Evolutionary conservation across 2,113 vertebrate species (phyloP).

Genomic region (Hippolais icterina): DNA sequence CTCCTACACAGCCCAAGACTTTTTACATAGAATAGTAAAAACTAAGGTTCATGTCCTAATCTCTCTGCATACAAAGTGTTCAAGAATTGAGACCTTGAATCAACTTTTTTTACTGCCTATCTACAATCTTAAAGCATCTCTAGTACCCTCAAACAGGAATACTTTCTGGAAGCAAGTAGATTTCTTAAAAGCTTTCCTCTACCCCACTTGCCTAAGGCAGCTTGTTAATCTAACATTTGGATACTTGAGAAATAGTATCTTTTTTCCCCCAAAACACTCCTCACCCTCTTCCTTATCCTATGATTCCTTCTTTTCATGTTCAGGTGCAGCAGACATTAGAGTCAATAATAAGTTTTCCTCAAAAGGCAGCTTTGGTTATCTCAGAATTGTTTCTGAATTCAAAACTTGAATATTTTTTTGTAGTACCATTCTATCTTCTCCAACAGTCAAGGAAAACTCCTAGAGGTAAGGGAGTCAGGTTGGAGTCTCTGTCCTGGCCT

Average conservation of each 20-base stretch:
- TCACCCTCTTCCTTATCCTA: not conserved
- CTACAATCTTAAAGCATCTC: not conserved
- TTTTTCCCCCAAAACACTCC: not conserved
- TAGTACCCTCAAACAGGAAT: not conserved
- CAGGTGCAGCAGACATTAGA: not conserved
- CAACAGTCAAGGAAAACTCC: not conserved
- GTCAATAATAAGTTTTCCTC: not conserved
- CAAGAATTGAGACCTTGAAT: not conserved
- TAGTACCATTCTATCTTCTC: not conserved
- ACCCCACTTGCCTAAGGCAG: not conserved
- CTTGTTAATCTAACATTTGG: not conserved
- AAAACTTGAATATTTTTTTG: not conserved
- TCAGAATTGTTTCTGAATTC: not conserved
- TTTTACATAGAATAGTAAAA: not conserved
- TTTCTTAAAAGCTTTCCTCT: not conserved
- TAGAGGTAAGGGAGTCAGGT: not conserved
- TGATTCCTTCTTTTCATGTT: not conserved
- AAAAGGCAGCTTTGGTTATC: not conserved
- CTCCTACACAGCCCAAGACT: not conserved
- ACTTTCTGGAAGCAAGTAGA: not conserved
- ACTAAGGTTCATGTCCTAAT: not conserved
- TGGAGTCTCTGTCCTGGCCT: not conserved
- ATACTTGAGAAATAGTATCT: not conserved
- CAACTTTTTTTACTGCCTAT: not conserved
- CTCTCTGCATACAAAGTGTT: not conserved